Evolutionary conservation across 2,113 vertebrate species (phyloP), one percentile per base, ranked within the genome.

Genomic region (Neogale vison): DNA sequence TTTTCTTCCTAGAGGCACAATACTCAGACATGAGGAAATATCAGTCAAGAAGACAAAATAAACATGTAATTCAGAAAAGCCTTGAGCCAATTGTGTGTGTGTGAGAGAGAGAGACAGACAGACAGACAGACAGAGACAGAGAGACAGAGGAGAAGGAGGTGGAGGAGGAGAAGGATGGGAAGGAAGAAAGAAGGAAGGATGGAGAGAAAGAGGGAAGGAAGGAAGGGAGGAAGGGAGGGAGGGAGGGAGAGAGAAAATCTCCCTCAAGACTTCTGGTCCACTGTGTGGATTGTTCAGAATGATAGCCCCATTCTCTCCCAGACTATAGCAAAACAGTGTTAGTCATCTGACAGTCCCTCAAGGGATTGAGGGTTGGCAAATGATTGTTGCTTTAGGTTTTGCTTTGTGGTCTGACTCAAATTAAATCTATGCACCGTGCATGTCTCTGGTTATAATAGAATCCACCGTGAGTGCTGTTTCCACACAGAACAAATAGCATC

Each of bases 41-140:
- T 98, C 98, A 99, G 98, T 98, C 96, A 98, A 98, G 98, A 98
- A 99, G 98, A 99, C 98, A 99, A 99, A 99, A 99, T 99, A 99
- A 99, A 99, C 98, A 98, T 76, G 36, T 90, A 98, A 98, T 98
- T 98, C 97, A 98, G 98, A 95, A 98, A 95, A 93, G 96, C 93
- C 96, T 82, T 76, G 98, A 98, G 98, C 97, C 98, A 98, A 98
- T 92, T 98, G 24, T 26, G 59, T 61, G 23, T 63, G 26, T 31
- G 61, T 14, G 61, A 3, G 55, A 23, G 21, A 29, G 1, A 12
- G 1, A 47, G 2, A 8, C 29, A 5, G 0, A 5, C 6, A 42
- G 42, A 42, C n/a, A n/a, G n/a, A n/a, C 26, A 3, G 55, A 23
- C 15, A 29, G 1, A 12, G 1, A 47, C 1, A 7, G n/a, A 34